Conservation (phyloP, 2,888 invertebrate species). For the Drosophila engyochracea region DNA sequence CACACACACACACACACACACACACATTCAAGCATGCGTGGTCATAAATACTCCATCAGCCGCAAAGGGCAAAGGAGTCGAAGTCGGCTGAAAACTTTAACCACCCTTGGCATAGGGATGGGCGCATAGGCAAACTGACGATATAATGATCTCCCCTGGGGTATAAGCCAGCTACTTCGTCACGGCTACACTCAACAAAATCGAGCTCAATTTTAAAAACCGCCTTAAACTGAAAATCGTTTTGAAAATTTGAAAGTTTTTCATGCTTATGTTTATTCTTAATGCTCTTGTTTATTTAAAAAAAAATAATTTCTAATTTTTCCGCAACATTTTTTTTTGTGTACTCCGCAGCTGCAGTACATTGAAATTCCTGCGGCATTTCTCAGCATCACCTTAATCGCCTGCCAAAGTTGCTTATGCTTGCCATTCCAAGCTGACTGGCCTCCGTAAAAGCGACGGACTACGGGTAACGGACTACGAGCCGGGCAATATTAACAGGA, state of each 20-base stretch:
- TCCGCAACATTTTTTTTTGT: neutral
- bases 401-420: constrained; percentile 77
- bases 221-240: neutral
- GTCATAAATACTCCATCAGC: constrained; percentile 76
- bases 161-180: constrained; percentile 14
- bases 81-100: constrained; percentile 61
- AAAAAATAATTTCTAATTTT: neutral
- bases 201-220: neutral
- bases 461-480: constrained; percentile 20
- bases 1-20: constrained; percentile 6
- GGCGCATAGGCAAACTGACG: constrained; percentile 67
- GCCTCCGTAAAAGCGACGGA: constrained; percentile 22
- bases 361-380: constrained; percentile 78
- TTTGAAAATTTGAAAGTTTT: neutral
- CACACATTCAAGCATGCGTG: constrained; percentile 41
- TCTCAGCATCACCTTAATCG: constrained; percentile 79
- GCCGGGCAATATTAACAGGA: constrained; percentile 77
- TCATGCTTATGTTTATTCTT: no score
- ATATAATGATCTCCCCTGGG: constrained; percentile 79
- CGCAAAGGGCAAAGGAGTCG: constrained; percentile 57
- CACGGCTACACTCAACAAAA: neutral
- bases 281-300: no score
- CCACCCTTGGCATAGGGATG: constrained; percentile 8
- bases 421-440: constrained; percentile 50
- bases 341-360: constrained; percentile 41